These are phyloP conservation scores for Myotis davidii DNA, from an alignment of 2,113 vertebrate genomes.

Conservation along the genomic window DNA sequence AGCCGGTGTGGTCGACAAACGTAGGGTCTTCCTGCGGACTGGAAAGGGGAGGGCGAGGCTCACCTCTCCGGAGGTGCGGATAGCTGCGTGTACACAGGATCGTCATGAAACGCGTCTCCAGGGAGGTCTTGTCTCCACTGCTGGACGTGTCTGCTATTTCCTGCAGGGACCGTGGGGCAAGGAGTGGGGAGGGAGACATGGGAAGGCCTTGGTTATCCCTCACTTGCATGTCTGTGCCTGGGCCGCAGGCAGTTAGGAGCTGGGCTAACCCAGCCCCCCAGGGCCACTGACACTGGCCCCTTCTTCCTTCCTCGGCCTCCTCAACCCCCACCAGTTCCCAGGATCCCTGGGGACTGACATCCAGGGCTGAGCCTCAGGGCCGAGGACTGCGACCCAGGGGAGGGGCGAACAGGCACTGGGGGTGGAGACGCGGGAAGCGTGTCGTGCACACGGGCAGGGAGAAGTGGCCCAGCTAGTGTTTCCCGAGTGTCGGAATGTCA, in stretches of 20 bases:
- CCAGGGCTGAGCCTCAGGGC: too few relatives aligned
- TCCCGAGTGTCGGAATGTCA: not conserved
- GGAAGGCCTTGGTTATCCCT: not conserved
- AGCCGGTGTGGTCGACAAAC: too few relatives aligned
- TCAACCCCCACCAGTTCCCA: not conserved
- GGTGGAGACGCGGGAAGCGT: not conserved
- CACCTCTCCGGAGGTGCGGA: conserved; percentile 95
- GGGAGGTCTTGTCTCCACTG: conserved; percentile 91
- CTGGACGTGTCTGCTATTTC: conserved; percentile 92
- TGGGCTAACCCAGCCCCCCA: not conserved
- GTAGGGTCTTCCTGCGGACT: not conserved
- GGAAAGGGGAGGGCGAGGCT: not conserved
- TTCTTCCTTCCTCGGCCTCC: not conserved
- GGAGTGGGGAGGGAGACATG: not conserved
- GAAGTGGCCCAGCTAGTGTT: not conserved
- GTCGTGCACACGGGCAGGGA: not conserved
- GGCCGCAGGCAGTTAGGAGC: not conserved
- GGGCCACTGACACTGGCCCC: not conserved
- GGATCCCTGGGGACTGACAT: not conserved
- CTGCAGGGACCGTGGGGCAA: conserved; percentile 78
- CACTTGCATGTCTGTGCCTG: not conserved
- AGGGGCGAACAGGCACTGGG: not conserved
- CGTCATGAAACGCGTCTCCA: conserved; percentile 95
- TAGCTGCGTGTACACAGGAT: conserved; percentile 96
- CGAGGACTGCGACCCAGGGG: not conserved